phyloP scores from a whole-genome alignment of 1,140 invertebrate genomes.

The Bombus superbus region DNA sequence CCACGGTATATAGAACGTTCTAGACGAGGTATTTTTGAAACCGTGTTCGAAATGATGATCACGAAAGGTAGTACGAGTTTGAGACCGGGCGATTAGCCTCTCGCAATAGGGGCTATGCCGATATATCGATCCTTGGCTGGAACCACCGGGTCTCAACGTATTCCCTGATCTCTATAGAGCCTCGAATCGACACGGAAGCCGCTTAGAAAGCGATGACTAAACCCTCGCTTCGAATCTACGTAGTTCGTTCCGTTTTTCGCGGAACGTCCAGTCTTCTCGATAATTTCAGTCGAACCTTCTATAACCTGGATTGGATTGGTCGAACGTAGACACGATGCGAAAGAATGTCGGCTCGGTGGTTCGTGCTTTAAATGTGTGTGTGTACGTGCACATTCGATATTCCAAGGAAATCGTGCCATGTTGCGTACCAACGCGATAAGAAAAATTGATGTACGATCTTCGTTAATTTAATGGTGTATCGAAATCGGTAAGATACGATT shows the following conservation, averaged over 20 bases:
- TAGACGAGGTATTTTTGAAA: neutral
- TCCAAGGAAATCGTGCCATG: neutral
- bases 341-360: slow-evolving; percentile 33
- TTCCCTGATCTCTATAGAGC: slow-evolving; percentile 36
- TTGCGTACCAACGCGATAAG: neutral
- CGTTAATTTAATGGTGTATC: neutral
- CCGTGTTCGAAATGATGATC: neutral
- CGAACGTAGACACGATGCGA: slow-evolving; percentile 50
- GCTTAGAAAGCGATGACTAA: slow-evolving; percentile 62
- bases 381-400: neutral
- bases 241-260: slow-evolving; percentile 49
- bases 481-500: neutral
- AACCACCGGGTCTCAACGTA: slow-evolving; percentile 16
- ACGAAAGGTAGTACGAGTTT: neutral
- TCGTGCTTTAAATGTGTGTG: neutral
- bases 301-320: slow-evolving; percentile 60
- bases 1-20: too few relatives aligned
- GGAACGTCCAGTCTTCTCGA: slow-evolving; percentile 51
- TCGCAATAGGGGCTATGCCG: slow-evolving; percentile 38
- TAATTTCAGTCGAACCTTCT: slow-evolving; percentile 64
- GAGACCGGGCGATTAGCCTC: slow-evolving; percentile 40
- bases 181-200: slow-evolving; percentile 52
- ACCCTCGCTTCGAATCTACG: slow-evolving; percentile 39
- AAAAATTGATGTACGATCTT: neutral
- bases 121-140: slow-evolving; percentile 43